Base-by-base conservation (phyloP, 2,888 invertebrate species). In the Portevinia maculata region DNA sequence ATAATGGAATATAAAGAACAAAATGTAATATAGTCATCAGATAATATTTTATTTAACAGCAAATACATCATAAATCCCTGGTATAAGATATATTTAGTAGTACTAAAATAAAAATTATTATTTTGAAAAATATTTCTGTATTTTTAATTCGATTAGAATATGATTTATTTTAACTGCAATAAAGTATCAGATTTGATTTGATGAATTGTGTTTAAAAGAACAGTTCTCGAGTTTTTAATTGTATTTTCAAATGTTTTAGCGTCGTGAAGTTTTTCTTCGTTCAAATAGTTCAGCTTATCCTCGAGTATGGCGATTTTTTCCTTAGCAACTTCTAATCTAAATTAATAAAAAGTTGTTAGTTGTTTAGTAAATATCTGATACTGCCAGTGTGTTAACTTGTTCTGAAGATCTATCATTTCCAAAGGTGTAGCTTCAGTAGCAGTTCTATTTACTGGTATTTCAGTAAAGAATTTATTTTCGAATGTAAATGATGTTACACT, bases 291-390 rank as follows among this genome's bases (percentile, higher is more conserved):
- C 0, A 90, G 70, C 74, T 90, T 90, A 34, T 90, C 89, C 0
- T 87, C 88, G 5, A 90, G 83, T 84, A 89, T 86, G 3, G 85
- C 83, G 1, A 90, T 89, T 74, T 89, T 89, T 62, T 90, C 90
- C 2, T 86, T 87, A 1, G 89, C 86, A 37, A 89, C 57, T 85
- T 90, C 90, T 65, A 90, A 86, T 71, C 90, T 90, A 21, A 11
- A 65, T 50, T 8, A 73, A 62, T 60, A 15, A 30, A 15, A 64
- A n/a, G n/a, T n/a, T n/a, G n/a, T n/a, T n/a, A n/a, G n/a, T n/a
- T n/a, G n/a, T n/a, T n/a, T n/a, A n/a, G n/a, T n/a, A n/a, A n/a
- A n/a, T n/a, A n/a, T n/a, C n/a, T n/a, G n/a, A n/a, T n/a, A n/a
- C n/a, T n/a, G n/a, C n/a, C n/a, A n/a, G n/a, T n/a, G n/a, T n/a